Base-by-base conservation (phyloP, 2,797 vertebrate species). In the Helarctos malayanus region DNA sequence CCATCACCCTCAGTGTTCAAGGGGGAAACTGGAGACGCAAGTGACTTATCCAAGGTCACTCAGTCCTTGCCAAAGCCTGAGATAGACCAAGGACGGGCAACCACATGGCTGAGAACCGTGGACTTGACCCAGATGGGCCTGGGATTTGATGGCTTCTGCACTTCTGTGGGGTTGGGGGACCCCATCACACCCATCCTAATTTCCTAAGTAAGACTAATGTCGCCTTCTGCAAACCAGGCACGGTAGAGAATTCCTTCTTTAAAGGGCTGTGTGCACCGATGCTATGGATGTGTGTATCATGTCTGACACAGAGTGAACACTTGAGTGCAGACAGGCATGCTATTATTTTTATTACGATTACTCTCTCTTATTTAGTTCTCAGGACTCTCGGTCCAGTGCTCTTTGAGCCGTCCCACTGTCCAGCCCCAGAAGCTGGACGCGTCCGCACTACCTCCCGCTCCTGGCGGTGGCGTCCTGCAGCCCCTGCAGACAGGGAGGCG, bases 401-500 rank as follows among this genome's bases (percentile, higher is more conserved):
- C 93, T 29, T 14, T 32, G 71, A 59, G 78, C 85, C 19, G 18
- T 7, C 3, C 13, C 41, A 11, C 8, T 4, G 61, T 14, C 15
- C 21, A 0, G 0, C 27, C 41, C 27, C 73, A 45, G n/a, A 80
- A 35, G 75, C 0, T 3, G 11, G 49, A 49, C n/a, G 9, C 8
- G 2, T 14, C 7, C 35, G 32, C 2, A 8, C 41, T 0, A 1
- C 54, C 25, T 73, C 21, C 15, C n/a, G 15, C 65, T 19, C 21
- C 12, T 0, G 12, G 1, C 29, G 56, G 1, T 7, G 15, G 11
- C 7, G 35, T 41, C 63, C 52, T 32, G 18, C 0, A 2, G 27
- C 71, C 19, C 56, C 38, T 3, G 0, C 12, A 13, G 65, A 29
- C 23, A 56, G 21, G 2, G 19, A 82, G 59, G 49, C 27, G 13